These are phyloP conservation scores for Autographa gamma DNA, from an alignment of 2,888 invertebrate species.

Conservation along the genomic window DNA sequence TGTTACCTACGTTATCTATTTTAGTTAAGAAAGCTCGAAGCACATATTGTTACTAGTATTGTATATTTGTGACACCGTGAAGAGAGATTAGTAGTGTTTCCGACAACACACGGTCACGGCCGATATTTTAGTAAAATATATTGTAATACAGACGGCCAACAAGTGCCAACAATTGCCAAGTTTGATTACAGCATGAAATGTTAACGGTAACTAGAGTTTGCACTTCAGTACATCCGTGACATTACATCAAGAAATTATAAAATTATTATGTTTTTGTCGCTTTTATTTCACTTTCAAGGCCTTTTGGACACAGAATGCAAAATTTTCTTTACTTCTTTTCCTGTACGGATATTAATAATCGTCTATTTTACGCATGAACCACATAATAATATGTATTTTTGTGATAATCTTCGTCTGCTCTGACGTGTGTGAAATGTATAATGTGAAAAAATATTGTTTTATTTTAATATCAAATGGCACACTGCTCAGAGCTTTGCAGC, in stretches of 20 bases:
- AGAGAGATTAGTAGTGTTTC: neutral
- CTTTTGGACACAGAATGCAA: neutral
- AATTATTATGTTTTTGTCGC: constrained; percentile 43
- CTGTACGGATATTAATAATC: neutral
- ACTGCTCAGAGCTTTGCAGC: neutral
- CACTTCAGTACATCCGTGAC: constrained; percentile 37
- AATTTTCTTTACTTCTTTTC: neutral
- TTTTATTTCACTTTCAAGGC: constrained; percentile 22
- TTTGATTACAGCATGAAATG: constrained; percentile 17
- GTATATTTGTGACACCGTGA: neutral
- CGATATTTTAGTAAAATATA: constrained; percentile 14
- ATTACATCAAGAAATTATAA: constrained; percentile 16
- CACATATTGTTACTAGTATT: neutral
- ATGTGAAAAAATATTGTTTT: constrained; percentile 11
- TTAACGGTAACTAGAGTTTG: constrained; percentile 21
- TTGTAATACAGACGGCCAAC: constrained; percentile 17
- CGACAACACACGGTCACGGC: neutral
- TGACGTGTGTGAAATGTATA: constrained; percentile 10
- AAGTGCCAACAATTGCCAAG: constrained; percentile 6
- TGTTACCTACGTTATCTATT: neutral
- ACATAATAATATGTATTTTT: constrained; percentile 34
- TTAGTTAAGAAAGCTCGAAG: neutral
- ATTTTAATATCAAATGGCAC: neutral
- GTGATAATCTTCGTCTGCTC: neutral
- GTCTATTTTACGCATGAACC: neutral